phyloP scores from a whole-genome alignment of 1,140 invertebrate species.

The Cylas formicarius region DNA sequence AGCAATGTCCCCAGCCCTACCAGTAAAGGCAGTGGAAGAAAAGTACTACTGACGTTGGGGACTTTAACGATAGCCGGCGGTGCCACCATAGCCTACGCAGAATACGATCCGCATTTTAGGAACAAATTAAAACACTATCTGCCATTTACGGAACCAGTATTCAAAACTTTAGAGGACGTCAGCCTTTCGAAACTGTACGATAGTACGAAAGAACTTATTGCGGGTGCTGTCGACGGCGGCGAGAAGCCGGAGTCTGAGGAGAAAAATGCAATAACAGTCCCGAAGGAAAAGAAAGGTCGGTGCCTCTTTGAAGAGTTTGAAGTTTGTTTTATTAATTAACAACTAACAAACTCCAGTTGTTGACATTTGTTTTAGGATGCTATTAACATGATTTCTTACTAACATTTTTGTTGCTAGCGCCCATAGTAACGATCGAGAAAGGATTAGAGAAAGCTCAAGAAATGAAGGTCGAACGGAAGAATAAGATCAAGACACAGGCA shows the following conservation, averaged over 20 bases:
- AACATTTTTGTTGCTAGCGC: slow-evolving; percentile 28
- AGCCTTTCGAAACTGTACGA: slow-evolving; percentile 28
- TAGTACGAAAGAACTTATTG: slow-evolving; percentile 21
- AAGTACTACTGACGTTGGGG: slow-evolving; percentile 27
- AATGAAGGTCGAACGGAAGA: slow-evolving; percentile 18
- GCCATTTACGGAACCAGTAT: slow-evolving; percentile 57
- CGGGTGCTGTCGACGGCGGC: slow-evolving; percentile 10
- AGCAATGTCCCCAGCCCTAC: slow-evolving; percentile 3
- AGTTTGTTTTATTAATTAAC: slow-evolving; percentile 1
- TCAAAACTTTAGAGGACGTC: slow-evolving; percentile 50
- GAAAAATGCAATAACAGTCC: slow-evolving; percentile 19
- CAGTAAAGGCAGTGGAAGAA: slow-evolving; percentile 3
- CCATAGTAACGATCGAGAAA: slow-evolving; percentile 33
- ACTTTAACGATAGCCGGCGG: slow-evolving; percentile 47
- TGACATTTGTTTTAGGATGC: not conserved
- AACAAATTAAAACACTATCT: slow-evolving; percentile 56
- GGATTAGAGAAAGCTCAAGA: slow-evolving; percentile 29
- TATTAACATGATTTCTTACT: slow-evolving; percentile 13
- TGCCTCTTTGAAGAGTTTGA: not conserved
- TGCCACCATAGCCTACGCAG: slow-evolving; percentile 57
- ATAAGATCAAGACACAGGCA: slow-evolving; percentile 18
- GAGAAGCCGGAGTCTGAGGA: slow-evolving; percentile 6
- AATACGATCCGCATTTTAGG: slow-evolving; percentile 61
- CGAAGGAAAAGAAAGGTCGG: slow-evolving; percentile 33
- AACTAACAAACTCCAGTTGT: not conserved